A percentile compares a stretch with the other conserved stretches of the same genome.
Conservation (phyloP, 2,797 vertebrate genomes). For the Bovichtus diacanthus region DNA sequence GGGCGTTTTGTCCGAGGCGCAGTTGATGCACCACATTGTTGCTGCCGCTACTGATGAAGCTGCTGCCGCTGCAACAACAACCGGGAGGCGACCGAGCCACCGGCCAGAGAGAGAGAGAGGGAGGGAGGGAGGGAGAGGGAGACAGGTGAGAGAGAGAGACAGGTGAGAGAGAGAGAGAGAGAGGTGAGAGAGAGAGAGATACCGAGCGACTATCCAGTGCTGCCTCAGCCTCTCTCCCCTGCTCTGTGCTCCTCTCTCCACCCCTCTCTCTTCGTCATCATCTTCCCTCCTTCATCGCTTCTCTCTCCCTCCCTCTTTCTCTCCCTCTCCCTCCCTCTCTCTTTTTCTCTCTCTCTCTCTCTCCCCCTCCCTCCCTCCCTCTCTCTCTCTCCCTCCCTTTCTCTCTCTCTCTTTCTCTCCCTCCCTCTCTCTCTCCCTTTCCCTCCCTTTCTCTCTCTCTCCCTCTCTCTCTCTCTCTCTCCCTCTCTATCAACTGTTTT, state of each 20-base stretch:
- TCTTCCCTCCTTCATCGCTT: conserved; percentile 16
- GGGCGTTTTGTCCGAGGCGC: conserved; percentile 84
- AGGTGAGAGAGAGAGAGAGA: conserved; percentile 13
- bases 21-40: conserved; percentile 85
- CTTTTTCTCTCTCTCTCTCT: neutral
- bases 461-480: no score
- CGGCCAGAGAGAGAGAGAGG: neutral
- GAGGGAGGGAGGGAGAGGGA: neutral
- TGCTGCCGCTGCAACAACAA: conserved; percentile 31
- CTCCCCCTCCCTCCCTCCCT: neutral
- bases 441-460: no score
- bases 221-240: conserved; percentile 55
- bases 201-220: conserved; percentile 7
- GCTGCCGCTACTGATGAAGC: conserved; percentile 51
- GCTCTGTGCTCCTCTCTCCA: conserved; percentile 37
- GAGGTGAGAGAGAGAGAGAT: conserved; percentile 2
- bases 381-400: conserved; percentile 39
- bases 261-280: conserved; percentile 45
- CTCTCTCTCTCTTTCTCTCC: conserved; percentile 30
- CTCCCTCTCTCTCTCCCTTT: no score
- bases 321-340: conserved; percentile 1
- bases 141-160: conserved; percentile 1
- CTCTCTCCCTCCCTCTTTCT: no score
- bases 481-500: no score
- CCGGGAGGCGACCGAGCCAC: conserved; percentile 32